phyloP scores from a whole-genome alignment of 2,113 vertebrate genomes.

The Lutjanus erythropterus region DNA sequence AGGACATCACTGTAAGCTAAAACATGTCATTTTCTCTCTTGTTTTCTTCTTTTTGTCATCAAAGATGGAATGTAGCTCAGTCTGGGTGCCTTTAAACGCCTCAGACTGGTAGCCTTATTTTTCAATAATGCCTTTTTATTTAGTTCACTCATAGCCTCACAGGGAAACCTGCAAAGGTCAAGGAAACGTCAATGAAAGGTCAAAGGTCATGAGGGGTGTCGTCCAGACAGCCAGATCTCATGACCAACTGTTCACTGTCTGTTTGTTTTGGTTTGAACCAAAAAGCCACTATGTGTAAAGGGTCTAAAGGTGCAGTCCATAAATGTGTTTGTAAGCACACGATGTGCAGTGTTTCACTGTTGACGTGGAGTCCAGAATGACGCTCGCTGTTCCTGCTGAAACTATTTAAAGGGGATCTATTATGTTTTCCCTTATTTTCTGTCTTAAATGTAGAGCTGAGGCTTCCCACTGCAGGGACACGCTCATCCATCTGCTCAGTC shows the following conservation, averaged over 20 bases:
- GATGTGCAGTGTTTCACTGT: no score
- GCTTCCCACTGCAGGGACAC: no score
- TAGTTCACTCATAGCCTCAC: constrained; percentile 84
- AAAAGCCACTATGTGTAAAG: constrained; percentile 57
- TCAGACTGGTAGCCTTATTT: constrained; percentile 85
- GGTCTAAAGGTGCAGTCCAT: constrained; percentile 61
- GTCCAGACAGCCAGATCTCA: constrained; percentile 80
- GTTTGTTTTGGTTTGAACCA: constrained; percentile 74
- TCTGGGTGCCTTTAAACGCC: constrained; percentile 77
- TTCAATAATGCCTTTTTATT: constrained; percentile 84
- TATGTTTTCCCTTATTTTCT: no score
- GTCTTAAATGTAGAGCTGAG: no score
- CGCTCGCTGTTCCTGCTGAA: background rate
- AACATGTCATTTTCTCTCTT: constrained; percentile 65
- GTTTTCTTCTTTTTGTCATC: constrained; percentile 72
- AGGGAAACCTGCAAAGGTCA: constrained; percentile 84
- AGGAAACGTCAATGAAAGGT: constrained; percentile 63
- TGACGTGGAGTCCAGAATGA: no score
- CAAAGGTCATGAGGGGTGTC: constrained; percentile 78
- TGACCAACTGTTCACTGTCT: constrained; percentile 86
- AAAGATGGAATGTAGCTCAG: constrained; percentile 90
- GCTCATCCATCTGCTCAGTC: no score
- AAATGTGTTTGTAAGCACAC: constrained; percentile 34
- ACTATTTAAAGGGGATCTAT: background rate
- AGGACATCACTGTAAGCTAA: constrained; percentile 79